These are phyloP conservation scores for Pteromalus puparum DNA, from an alignment of 1,140 invertebrate genomes.

Conservation along the genomic window DNA sequence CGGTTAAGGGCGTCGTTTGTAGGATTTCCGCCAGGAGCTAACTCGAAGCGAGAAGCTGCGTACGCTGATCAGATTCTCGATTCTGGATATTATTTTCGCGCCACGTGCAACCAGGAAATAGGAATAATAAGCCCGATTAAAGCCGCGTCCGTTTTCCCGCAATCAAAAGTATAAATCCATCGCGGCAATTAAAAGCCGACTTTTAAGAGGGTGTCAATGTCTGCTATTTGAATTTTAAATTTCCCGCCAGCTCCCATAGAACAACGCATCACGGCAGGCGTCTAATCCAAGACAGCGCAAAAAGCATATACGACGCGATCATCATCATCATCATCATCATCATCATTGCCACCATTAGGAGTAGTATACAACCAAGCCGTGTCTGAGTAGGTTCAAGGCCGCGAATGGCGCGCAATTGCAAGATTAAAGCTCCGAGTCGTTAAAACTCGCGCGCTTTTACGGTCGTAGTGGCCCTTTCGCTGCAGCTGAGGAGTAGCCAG, in stretches of 20 bases:
- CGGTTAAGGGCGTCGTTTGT: neutral
- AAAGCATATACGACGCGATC: too few relatives aligned
- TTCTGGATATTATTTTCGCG: too few relatives aligned
- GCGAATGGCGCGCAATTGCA: neutral
- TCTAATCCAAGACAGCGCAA: too few relatives aligned
- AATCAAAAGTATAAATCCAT: too few relatives aligned
- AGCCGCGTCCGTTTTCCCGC: too few relatives aligned
- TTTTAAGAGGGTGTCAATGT: neutral
- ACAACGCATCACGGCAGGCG: too few relatives aligned
- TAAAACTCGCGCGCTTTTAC: neutral
- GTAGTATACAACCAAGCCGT: neutral
- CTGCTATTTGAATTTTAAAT: neutral
- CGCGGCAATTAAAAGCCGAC: too few relatives aligned
- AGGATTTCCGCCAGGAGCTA: neutral
- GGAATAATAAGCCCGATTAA: too few relatives aligned
- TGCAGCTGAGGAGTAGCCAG: neutral
- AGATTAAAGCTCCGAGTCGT: neutral
- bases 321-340: neutral
- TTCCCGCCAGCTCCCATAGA: neutral
- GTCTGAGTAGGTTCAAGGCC: neutral
- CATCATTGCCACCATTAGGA: neutral
- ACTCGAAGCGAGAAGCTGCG: too few relatives aligned
- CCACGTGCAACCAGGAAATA: too few relatives aligned
- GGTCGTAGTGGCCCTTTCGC: neutral
- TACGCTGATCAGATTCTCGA: too few relatives aligned